phyloP scores from a whole-genome alignment of 2,113 vertebrate species.

The Crypturellus undulatus region DNA sequence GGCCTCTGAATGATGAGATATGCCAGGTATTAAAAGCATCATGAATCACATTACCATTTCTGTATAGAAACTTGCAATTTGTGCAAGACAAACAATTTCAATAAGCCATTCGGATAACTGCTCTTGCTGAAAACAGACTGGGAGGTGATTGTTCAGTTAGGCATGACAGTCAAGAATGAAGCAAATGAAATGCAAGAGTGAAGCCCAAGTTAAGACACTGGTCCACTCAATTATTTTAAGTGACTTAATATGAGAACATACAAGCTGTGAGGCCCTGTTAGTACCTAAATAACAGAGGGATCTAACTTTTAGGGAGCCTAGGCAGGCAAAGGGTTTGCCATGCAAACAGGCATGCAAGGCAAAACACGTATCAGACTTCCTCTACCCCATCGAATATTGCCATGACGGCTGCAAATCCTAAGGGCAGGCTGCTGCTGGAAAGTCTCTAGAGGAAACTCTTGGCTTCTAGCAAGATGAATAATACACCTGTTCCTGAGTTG shows the following conservation, averaged over 20 bases:
- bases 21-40: background rate
- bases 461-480: conserved; percentile 59
- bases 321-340: background rate
- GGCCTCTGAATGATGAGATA: background rate
- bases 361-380: background rate
- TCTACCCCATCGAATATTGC: rapidly evolving
- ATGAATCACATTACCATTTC: background rate
- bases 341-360: background rate
- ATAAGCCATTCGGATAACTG: background rate
- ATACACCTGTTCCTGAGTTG: conserved; percentile 22
- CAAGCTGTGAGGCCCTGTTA: background rate
- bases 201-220: background rate
- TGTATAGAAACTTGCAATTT: background rate
- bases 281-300: background rate
- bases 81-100: background rate
- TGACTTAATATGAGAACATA: background rate
- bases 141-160: background rate
- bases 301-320: background rate
- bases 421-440: background rate
- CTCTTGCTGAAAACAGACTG: background rate
- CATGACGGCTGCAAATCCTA: background rate
- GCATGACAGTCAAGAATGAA: background rate
- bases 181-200: background rate
- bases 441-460: conserved; percentile 44
- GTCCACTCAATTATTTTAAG: background rate